Evolutionary conservation across 1,140 invertebrate species (phyloP).

Genomic region (Wiebesia pumilae): DNA sequence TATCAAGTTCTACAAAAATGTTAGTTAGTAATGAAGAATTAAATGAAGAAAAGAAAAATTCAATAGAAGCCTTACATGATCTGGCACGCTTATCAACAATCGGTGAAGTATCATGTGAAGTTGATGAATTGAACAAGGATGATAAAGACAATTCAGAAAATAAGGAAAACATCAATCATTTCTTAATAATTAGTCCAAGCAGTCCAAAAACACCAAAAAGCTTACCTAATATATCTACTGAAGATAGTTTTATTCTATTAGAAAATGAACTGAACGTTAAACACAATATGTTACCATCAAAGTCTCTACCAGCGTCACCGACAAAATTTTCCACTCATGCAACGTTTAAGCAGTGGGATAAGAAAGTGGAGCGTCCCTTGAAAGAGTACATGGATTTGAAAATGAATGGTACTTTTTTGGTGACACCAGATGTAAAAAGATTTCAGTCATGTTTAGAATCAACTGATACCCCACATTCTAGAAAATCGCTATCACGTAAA

Average conservation of each 20-base stretch:
- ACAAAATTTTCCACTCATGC: conserved; percentile 26
- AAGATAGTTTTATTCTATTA: conserved; percentile 50
- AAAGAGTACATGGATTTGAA: conserved; percentile 63
- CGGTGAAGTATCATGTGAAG: conserved; percentile 48
- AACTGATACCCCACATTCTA: conserved; percentile 36
- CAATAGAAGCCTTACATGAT: conserved; percentile 24
- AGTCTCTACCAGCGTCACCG: conserved; percentile 32
- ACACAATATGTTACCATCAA: conserved; percentile 14
- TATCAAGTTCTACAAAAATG: neutral
- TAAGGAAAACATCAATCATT: conserved; percentile 24
- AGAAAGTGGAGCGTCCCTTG: conserved; percentile 49
- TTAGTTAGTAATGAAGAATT: conserved; percentile 7
- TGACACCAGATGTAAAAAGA: conserved; percentile 59
- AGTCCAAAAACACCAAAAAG: conserved; percentile 29
- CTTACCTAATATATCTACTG: neutral
- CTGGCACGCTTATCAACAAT: conserved; percentile 44
- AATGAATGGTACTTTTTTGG: conserved; percentile 57
- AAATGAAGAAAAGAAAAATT: conserved; percentile 31
- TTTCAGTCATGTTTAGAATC: conserved; percentile 42
- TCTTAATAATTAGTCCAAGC: neutral
- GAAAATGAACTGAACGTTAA: conserved; percentile 49
- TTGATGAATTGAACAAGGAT: conserved; percentile 32
- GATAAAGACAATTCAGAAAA: conserved; percentile 4
- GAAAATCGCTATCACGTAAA: conserved; percentile 56
- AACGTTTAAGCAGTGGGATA: conserved; percentile 33